Conservation (phyloP, 2,888 invertebrate genomes). For the Xestia ashworthii region DNA sequence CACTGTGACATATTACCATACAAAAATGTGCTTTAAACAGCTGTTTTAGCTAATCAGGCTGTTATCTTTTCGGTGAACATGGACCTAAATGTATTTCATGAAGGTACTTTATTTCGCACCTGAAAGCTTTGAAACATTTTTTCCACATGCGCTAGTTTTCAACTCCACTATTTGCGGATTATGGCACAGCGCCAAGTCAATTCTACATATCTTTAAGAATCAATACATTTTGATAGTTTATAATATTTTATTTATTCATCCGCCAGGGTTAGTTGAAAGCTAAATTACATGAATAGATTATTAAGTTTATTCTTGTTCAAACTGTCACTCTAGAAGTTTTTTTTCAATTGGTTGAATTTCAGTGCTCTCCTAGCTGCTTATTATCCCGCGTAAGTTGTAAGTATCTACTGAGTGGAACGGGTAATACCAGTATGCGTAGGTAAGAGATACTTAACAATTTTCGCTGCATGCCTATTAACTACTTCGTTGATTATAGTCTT, state of each 20-base stretch:
- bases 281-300: neutral
- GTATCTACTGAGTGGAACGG: neutral
- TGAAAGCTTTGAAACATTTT: slow-evolving; percentile 56
- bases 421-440: neutral
- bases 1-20: too few species aligned
- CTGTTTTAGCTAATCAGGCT: too few species aligned
- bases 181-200: slow-evolving; percentile 69
- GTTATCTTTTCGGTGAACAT: too few species aligned
- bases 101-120: slow-evolving; percentile 43
- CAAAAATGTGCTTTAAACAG: too few species aligned
- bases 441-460: slow-evolving; percentile 6
- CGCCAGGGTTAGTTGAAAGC: slow-evolving; percentile 9
- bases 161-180: slow-evolving; percentile 69
- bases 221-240: slow-evolving; percentile 60
- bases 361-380: neutral
- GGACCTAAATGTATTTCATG: slow-evolving; percentile 28
- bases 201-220: slow-evolving; percentile 57
- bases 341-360: slow-evolving; percentile 9
- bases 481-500: neutral
- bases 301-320: neutral
- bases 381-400: slow-evolving; percentile 2
- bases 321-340: neutral
- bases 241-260: slow-evolving; percentile 39
- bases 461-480: neutral
- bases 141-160: slow-evolving; percentile 62